Evolutionary conservation across 2,113 vertebrate genomes (phyloP), one percentile per base, ranked within the genome.

Genomic region (Stegostoma tigrinum): DNA sequence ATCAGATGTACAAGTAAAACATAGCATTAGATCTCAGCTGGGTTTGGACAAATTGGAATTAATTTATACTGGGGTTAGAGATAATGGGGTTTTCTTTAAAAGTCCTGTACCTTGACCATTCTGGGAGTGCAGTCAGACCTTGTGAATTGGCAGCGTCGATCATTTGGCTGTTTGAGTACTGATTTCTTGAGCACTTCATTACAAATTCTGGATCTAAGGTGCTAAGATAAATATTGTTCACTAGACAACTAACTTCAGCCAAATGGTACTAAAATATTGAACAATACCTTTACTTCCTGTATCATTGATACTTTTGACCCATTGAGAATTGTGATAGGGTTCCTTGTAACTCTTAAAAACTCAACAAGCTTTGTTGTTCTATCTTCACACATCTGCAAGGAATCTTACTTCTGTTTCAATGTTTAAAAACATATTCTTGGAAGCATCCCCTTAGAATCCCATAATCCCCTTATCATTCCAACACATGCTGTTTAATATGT

Each of bases 401-500:
- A 95, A 70, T 95, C 45, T 95, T 95, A 67, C 94, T 67, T 27
- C 67, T 42, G 66, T 72, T 95, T 95, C 68, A 45, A 67, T 21
- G 30, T 48, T 95, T 95, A 70, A 95, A 95, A 42, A 95, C 72
- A 70, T 72, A 95, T 95, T 95, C 68, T 48, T 95, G 42, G 94
- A 72, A 95, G 68, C 17, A 3, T 72, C 94, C 94, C 94, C 48
- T 45, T 72, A 6, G 94, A 95, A 95, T 72, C 75, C 94, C 45
- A 72, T 95, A 95, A 95, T 95, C 67, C 94, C 94, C 94, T 95
- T 95, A 95, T 95, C 94, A 72, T 95, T 95, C 27, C 66, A 72
- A 48, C 68, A 52, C 94, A 95, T 72, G 68, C 94, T 95, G 38
- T 45, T 72, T 72, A 75, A 95, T 95, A 17, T 30, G 67, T 72